Evolutionary conservation across 2,797 vertebrate genomes (phyloP).

Genomic region (Nyctalus aviator): DNA sequence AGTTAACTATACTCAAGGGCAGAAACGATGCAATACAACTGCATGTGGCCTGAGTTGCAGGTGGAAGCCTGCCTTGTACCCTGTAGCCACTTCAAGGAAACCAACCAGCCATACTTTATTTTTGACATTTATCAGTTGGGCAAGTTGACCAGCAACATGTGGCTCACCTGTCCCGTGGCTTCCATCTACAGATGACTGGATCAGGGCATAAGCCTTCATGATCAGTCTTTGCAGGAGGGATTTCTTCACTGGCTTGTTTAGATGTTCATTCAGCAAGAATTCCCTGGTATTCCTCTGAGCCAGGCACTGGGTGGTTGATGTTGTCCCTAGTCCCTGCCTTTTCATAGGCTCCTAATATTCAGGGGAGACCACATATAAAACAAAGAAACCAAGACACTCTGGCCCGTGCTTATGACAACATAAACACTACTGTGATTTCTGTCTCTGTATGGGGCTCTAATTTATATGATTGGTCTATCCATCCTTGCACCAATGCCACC

Average conservation of each 20-base stretch:
- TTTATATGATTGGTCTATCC: neutral
- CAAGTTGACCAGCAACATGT: neutral
- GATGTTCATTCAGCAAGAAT: neutral
- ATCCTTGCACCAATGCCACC: neutral
- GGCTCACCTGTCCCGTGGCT: slow-evolving; percentile 79
- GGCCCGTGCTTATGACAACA: neutral
- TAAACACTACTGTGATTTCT: neutral
- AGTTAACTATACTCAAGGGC: slow-evolving; percentile 71
- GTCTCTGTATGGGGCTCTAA: neutral
- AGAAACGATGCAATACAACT: neutral
- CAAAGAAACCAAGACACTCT: neutral
- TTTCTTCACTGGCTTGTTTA: neutral
- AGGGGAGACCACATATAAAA: neutral
- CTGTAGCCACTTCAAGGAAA: slow-evolving; percentile 13
- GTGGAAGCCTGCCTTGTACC: slow-evolving; percentile 72
- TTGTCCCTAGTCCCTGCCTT: neutral
- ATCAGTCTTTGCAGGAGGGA: neutral
- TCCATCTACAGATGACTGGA: slow-evolving; percentile 83
- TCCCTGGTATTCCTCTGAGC: neutral
- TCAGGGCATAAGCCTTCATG: neutral
- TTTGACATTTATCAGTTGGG: slow-evolving; percentile 56
- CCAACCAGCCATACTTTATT: slow-evolving; percentile 15
- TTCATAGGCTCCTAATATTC: neutral
- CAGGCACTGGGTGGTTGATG: neutral
- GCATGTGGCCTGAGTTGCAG: slow-evolving; percentile 72